Percentiles rank a stretch among this genome's conserved stretches.
Evolutionary conservation across 2,888 invertebrate genomes (phyloP).

Genomic region (Epirrita christyi): DNA sequence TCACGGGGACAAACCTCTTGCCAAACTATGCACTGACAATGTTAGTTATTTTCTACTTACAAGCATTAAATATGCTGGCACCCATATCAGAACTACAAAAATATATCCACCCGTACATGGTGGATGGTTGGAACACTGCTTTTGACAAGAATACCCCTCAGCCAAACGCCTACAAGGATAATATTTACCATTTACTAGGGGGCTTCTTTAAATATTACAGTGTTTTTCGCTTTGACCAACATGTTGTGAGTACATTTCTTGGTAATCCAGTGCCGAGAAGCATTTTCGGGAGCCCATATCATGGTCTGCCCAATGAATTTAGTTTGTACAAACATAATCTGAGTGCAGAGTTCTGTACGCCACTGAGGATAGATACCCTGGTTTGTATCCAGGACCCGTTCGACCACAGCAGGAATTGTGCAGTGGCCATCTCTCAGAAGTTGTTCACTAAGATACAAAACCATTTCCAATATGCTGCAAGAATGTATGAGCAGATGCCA

Average conservation of each 20-base stretch:
- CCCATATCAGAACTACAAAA: slow-evolving; percentile 77
- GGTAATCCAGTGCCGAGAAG: slow-evolving; percentile 74
- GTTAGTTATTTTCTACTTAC: slow-evolving; percentile 89
- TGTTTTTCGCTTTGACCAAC: slow-evolving; percentile 79
- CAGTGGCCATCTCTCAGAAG: slow-evolving; percentile 50
- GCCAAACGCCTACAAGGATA: slow-evolving; percentile 44
- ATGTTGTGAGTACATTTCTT: slow-evolving; percentile 85
- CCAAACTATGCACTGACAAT: slow-evolving; percentile 88
- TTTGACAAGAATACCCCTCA: slow-evolving; percentile 61
- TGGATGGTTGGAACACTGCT: slow-evolving; percentile 86
- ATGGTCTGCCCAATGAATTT: slow-evolving; percentile 54
- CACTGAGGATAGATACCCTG: slow-evolving; percentile 55
- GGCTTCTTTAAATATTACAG: slow-evolving; percentile 88
- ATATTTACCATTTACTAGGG: slow-evolving; percentile 74
- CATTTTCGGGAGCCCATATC: slow-evolving; percentile 53
- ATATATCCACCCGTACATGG: slow-evolving; percentile 44
- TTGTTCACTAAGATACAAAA: slow-evolving; percentile 40
- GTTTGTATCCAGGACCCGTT: slow-evolving; percentile 87
- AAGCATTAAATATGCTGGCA: slow-evolving; percentile 85
- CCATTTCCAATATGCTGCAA: slow-evolving; percentile 46
- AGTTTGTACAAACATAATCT: slow-evolving; percentile 64
- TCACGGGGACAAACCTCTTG: slow-evolving; percentile 84
- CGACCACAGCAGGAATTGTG: slow-evolving; percentile 81
- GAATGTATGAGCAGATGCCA: slow-evolving; percentile 41
- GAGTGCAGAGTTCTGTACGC: slow-evolving; percentile 38